phyloP scores from a whole-genome alignment of 2,888 invertebrate species.

The Calameuta filiformis region DNA sequence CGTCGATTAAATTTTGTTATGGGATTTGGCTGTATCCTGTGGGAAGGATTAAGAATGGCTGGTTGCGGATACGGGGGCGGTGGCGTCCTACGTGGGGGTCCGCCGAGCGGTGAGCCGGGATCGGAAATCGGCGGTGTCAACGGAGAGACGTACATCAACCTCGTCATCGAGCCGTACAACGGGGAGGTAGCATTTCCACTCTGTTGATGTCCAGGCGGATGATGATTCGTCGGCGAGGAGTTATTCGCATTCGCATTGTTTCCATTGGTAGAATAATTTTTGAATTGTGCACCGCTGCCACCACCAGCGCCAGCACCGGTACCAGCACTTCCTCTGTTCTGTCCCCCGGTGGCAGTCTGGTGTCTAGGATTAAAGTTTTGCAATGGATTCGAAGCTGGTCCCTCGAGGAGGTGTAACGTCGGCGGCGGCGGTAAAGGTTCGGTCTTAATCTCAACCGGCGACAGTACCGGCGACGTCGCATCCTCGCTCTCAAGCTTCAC shows the following conservation, averaged over 20 bases:
- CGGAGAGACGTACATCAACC: constrained; percentile 84
- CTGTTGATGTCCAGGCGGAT: constrained; percentile 46
- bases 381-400: constrained; percentile 62
- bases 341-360: constrained; percentile 46
- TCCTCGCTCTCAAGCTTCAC: constrained; percentile 85
- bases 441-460: constrained; percentile 84
- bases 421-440: constrained; percentile 70
- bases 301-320: constrained; percentile 46
- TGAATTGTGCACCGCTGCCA: constrained; percentile 45
- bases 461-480: constrained; percentile 77
- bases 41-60: constrained; percentile 54
- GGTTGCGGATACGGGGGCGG: constrained; percentile 80
- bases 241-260: constrained; percentile 48
- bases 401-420: constrained; percentile 70
- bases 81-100: constrained; percentile 77
- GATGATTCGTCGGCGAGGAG: constrained; percentile 42
- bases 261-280: constrained; percentile 44
- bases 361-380: constrained; percentile 45
- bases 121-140: constrained; percentile 90
- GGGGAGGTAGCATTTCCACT: constrained; percentile 64
- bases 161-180: constrained; percentile 70
- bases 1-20: constrained; percentile 85
- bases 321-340: constrained; percentile 59
- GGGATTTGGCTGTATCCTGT: constrained; percentile 52
- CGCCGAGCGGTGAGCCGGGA: constrained; percentile 80